These are phyloP conservation scores for Cerastoderma edule DNA, from an alignment of 2,888 invertebrate genomes.

Conservation along the genomic window DNA sequence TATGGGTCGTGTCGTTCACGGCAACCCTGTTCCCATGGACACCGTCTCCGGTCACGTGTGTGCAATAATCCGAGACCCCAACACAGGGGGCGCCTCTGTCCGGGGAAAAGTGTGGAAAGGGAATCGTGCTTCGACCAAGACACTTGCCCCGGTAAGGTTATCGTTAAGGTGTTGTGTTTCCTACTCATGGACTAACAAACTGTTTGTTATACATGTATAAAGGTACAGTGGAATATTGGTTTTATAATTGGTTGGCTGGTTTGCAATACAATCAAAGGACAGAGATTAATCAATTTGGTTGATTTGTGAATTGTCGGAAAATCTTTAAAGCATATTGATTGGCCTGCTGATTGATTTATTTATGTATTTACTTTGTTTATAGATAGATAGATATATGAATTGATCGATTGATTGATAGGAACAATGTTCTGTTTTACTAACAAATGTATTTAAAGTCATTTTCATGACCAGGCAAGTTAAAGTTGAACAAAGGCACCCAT, in stretches of 20 bases:
- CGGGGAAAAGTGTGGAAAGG: conserved; percentile 69
- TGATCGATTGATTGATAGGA: too few relatives aligned
- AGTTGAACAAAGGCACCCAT: too few relatives aligned
- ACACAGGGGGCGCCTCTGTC: conserved; percentile 74
- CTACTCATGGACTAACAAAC: too few relatives aligned
- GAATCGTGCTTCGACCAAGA: conserved; percentile 75
- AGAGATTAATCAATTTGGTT: background rate
- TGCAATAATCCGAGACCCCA: conserved; percentile 78
- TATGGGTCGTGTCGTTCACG: conserved; percentile 75
- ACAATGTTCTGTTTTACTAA: too few relatives aligned
- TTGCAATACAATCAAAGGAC: background rate
- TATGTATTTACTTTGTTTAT: too few relatives aligned
- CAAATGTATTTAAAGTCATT: too few relatives aligned
- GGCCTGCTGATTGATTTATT: too few relatives aligned
- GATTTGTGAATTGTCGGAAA: background rate
- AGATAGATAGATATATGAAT: too few relatives aligned
- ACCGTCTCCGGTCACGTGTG: conserved; percentile 71
- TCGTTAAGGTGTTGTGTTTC: background rate
- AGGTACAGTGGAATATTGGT: background rate
- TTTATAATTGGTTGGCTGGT: background rate
- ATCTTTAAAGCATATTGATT: too few relatives aligned
- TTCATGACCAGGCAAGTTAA: too few relatives aligned
- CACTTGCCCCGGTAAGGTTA: conserved; percentile 43
- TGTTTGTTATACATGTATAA: background rate
- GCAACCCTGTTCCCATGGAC: conserved; percentile 71